phyloP scores from a whole-genome alignment of 2,797 vertebrate species.

The Enteromius trimaculatus region DNA sequence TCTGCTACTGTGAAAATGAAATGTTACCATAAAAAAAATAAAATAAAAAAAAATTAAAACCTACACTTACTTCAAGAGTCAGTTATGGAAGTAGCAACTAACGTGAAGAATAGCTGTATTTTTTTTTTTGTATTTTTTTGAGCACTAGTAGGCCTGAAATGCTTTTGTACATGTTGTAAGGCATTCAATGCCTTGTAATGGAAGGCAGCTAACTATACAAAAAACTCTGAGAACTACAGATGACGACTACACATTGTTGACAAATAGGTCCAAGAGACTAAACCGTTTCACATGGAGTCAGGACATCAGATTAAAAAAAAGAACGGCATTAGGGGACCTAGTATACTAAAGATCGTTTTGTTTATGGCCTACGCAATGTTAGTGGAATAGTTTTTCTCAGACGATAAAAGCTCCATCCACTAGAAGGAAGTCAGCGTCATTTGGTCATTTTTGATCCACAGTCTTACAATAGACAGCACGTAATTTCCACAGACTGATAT shows the following conservation, averaged over 20 bases:
- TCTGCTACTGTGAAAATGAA: neutral
- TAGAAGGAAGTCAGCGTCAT: slow-evolving; percentile 37
- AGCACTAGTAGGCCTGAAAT: slow-evolving; percentile 26
- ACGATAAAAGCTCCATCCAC: slow-evolving; percentile 42
- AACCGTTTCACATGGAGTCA: neutral
- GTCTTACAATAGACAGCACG: slow-evolving; percentile 51
- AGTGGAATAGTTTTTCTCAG: slow-evolving; percentile 38
- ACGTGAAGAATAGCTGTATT: neutral
- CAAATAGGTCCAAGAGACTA: neutral
- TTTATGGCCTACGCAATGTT: slow-evolving; percentile 27
- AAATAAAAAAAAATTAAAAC: neutral
- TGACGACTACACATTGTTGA: neutral
- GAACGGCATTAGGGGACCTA: neutral
- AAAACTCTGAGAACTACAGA: slow-evolving; percentile 14
- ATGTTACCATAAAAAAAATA: neutral
- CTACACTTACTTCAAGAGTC: neutral
- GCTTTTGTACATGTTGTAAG: slow-evolving; percentile 32
- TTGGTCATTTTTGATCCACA: slow-evolving; percentile 54
- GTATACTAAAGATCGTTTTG: slow-evolving; percentile 20
- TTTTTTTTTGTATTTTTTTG: neutral
- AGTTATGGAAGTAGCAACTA: neutral
- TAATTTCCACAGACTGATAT: slow-evolving; percentile 51
- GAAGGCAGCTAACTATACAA: slow-evolving; percentile 40
- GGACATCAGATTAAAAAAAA: slow-evolving; percentile 14
- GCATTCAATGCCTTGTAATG: slow-evolving; percentile 13